A percentile compares a stretch with the other conserved stretches of the same genome.
Conservation (phyloP, 2,797 vertebrate species). For the Botia almorhae region DNA sequence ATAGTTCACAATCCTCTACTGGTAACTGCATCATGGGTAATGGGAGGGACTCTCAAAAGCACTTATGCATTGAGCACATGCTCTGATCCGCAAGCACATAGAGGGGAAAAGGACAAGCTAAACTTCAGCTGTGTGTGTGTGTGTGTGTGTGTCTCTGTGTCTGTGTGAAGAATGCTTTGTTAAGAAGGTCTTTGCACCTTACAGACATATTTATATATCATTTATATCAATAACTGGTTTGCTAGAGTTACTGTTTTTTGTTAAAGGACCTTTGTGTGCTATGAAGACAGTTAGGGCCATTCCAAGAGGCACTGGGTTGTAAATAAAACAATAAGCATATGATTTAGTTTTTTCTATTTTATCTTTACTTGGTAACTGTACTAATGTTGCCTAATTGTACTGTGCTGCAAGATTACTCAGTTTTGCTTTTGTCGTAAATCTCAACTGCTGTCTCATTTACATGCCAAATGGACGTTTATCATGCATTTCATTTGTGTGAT, state of each 20-base stretch:
- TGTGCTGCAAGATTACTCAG: conserved; percentile 78
- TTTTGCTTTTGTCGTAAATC: conserved; percentile 75
- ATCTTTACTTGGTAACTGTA: conserved; percentile 84
- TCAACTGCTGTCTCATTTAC: conserved; percentile 85
- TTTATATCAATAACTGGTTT: conserved; percentile 79
- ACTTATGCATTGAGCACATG: conserved; percentile 36
- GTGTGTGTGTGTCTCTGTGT: conserved; percentile 3
- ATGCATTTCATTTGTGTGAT: conserved; percentile 87
- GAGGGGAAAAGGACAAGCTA: neutral
- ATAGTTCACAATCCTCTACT: neutral
- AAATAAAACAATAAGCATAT: conserved; percentile 81
- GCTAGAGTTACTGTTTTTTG: conserved; percentile 76
- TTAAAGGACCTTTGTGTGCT: conserved; percentile 69
- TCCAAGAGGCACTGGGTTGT: conserved; percentile 89
- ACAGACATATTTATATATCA: conserved; percentile 82
- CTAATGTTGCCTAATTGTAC: conserved; percentile 88
- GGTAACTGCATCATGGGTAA: conserved; percentile 5
- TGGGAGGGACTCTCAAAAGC: conserved; percentile 15
- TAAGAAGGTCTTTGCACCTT: conserved; percentile 80
- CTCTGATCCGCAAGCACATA: conserved; percentile 34
- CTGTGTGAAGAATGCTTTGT: conserved; percentile 66
- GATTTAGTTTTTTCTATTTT: conserved; percentile 78
- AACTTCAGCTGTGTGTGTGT: neutral
- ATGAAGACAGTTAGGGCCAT: conserved; percentile 66
- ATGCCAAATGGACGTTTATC: conserved; percentile 90